Conservation (phyloP, 2,888 invertebrate species). For the Luperina nickerlii region DNA sequence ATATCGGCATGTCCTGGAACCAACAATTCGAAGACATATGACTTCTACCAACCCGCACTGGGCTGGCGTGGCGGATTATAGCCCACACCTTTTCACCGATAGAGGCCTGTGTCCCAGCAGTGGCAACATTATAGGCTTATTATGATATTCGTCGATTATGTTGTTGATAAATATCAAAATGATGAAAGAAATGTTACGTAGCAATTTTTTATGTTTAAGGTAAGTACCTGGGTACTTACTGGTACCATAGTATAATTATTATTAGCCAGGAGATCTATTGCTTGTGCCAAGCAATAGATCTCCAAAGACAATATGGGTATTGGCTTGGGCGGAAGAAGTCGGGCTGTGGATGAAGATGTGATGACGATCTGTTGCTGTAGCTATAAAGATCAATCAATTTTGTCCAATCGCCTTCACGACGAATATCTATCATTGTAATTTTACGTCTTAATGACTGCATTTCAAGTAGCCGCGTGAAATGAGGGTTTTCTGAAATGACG, state of each 20-base stretch:
- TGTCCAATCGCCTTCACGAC: not conserved
- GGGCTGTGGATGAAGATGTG: not conserved
- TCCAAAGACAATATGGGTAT: too few relatives aligned
- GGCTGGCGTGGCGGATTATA: too few relatives aligned
- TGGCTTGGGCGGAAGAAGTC: slow-evolving; percentile 1
- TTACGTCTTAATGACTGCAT: not conserved
- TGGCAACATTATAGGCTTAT: too few relatives aligned
- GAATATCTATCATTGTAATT: not conserved
- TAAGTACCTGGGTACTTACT: not conserved
- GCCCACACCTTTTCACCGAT: too few relatives aligned
- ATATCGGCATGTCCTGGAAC: too few relatives aligned
- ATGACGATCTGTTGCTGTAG: not conserved
- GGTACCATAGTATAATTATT: not conserved
- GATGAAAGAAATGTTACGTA: not conserved
- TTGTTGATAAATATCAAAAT: not conserved
- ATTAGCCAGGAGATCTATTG: not conserved
- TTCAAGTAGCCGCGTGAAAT: not conserved
- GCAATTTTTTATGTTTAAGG: not conserved
- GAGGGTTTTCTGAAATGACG: too few relatives aligned
- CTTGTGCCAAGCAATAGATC: too few relatives aligned
- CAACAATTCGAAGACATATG: too few relatives aligned
- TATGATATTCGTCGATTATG: not conserved
- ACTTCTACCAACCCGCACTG: too few relatives aligned
- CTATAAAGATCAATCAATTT: not conserved
- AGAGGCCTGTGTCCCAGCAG: too few relatives aligned